Percentiles rank a stretch among this genome's conserved stretches.
These are phyloP conservation scores for Orius insidiosus DNA, from an alignment of 1,140 invertebrate genomes.

Conservation along the genomic window DNA sequence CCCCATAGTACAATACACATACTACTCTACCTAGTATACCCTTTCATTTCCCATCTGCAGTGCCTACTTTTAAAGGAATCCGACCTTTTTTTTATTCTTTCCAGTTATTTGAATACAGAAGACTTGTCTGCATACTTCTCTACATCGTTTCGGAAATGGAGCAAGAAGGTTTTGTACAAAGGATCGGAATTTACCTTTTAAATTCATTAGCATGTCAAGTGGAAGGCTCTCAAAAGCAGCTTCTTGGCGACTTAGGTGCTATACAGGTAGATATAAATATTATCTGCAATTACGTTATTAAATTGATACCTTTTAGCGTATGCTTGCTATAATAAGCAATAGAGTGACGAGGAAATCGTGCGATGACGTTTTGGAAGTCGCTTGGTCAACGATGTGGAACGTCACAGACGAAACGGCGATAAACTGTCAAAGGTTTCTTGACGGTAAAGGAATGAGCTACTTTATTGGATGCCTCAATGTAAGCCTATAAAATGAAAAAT, in stretches of 20 bases:
- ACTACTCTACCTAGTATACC: too few species aligned
- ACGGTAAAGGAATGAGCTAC: slow-evolving; percentile 66
- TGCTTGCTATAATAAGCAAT: slow-evolving; percentile 67
- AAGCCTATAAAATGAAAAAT: slow-evolving; percentile 14
- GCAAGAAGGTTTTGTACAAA: slow-evolving; percentile 80
- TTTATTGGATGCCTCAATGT: slow-evolving; percentile 72
- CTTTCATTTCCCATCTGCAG: too few species aligned
- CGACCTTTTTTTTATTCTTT: slow-evolving; percentile 23
- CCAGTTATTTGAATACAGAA: slow-evolving; percentile 78
- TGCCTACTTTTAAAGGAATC: too few species aligned
- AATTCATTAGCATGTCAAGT: slow-evolving; percentile 94
- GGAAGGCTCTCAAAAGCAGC: slow-evolving; percentile 75
- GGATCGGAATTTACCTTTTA: slow-evolving; percentile 84
- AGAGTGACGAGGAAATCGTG: slow-evolving; percentile 53
- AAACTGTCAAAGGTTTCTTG: slow-evolving; percentile 80
- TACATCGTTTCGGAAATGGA: slow-evolving; percentile 62
- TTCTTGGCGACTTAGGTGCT: slow-evolving; percentile 76
- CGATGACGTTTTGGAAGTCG: slow-evolving; percentile 91
- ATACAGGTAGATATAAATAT: slow-evolving; percentile 40
- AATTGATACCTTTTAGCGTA: slow-evolving; percentile 39
- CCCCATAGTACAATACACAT: too few species aligned
- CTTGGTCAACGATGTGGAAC: slow-evolving; percentile 97
- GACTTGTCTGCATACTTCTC: slow-evolving; percentile 68
- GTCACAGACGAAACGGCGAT: slow-evolving; percentile 90
- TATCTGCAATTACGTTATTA: slow-evolving; percentile 3